A percentile compares a stretch with the other conserved stretches of the same genome.
Conservation (phyloP, 2,797 vertebrate genomes). For the Sylvilagus floridanus region DNA sequence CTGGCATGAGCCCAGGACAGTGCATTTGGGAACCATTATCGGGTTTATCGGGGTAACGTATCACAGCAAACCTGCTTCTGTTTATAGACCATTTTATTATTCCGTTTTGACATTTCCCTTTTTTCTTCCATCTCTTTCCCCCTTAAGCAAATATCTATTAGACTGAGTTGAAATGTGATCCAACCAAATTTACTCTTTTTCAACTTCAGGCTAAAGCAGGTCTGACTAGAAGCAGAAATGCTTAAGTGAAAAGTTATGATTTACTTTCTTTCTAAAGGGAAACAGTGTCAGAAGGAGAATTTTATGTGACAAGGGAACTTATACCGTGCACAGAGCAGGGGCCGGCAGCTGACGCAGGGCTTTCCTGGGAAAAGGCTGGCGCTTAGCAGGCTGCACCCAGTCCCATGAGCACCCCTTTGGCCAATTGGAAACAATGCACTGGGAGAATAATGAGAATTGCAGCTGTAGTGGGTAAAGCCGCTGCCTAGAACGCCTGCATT, state of each 20-base stretch:
- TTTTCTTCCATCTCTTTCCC: constrained; percentile 86
- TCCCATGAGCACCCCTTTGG: fast-evolving
- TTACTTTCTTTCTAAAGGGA: constrained; percentile 82
- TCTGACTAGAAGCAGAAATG: constrained; percentile 83
- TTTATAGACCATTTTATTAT: constrained; percentile 90
- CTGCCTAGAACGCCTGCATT: too few species aligned
- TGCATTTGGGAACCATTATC: constrained; percentile 92
- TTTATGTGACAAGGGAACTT: constrained; percentile 76
- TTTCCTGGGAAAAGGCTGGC: background rate
- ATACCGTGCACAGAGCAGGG: background rate
- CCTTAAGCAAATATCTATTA: constrained; percentile 88
- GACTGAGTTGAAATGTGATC: constrained; percentile 87
- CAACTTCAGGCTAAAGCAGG: constrained; percentile 81
- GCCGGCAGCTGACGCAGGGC: background rate
- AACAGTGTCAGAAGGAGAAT: constrained; percentile 75
- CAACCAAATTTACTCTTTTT: constrained; percentile 82
- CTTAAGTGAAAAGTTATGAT: constrained; percentile 82
- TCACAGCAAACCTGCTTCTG: constrained; percentile 91
- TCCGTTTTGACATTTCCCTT: constrained; percentile 89
- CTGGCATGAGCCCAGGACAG: constrained; percentile 88
- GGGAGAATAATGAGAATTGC: background rate
- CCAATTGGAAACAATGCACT: fast-evolving
- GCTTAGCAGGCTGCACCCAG: background rate
- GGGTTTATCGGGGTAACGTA: constrained; percentile 88
- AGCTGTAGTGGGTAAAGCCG: too few species aligned